Base-by-base conservation (phyloP, 2,888 invertebrate species). In the Leucozona laternaria region DNA sequence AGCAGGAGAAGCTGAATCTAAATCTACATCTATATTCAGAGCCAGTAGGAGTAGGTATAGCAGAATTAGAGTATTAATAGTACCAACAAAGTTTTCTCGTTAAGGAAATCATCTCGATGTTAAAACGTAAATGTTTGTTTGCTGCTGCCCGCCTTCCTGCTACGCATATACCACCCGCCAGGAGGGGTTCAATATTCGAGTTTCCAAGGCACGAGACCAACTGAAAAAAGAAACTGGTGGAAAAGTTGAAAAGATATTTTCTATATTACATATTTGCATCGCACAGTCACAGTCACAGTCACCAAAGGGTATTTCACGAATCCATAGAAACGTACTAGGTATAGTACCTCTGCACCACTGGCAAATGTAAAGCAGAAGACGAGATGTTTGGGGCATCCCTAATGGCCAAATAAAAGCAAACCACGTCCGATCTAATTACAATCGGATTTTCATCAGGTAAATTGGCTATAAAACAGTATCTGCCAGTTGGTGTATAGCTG, bases 81-180 rank as follows among this genome's bases (percentile, higher is more conserved):
- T 66, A 77, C 40, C 77, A 62, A 71, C 76, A 85, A 85, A 80
- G 76, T 85, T 85, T 85, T 85, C 84, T 85, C 76, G 80, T 85
- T 79, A 85, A 80, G 84, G 70, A 85, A 79, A 85, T 85, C 76
- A 80, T 85, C 53, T 85, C 71, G 60, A 84, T 79, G 79, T 75
- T 84, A 71, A 50, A 79, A 79, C 75, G 75, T 80, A 76, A 77
- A 85, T 80, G 71, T 79, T 77, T 80, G 48, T 45, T 66, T 66
- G 60, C 22, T 22, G 22, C 22, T 20, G 48, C 6, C 62, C 25
- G 43, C 48, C 48, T 43, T 50, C 57, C 71, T 66, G 57, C 64
- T 45, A 17, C 58, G 37, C 45, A 64, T 40, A 48, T 15, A 0
- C 20, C 66, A 0, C 7, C 50, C 62, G 28, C 20, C 55, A 45